These are phyloP conservation scores for Cinclus cinclus DNA, from an alignment of 2,113 vertebrate genomes.

Conservation along the genomic window DNA sequence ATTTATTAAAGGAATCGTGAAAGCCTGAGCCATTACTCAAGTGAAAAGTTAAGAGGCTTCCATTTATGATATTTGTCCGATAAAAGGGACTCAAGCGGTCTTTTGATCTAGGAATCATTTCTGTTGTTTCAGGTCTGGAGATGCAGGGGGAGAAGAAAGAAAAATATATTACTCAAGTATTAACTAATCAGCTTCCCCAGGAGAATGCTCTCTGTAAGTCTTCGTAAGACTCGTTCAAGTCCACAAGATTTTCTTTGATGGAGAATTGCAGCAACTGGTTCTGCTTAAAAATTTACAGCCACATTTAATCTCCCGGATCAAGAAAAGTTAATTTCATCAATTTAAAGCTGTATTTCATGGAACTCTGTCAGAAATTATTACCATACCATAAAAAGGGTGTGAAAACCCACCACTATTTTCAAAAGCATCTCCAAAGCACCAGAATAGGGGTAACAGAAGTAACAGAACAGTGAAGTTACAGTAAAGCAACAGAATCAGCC, in stretches of 20 bases:
- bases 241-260: conserved; percentile 59
- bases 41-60: conserved; percentile 11
- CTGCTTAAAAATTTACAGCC: conserved; percentile 63
- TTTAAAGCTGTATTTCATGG: background rate
- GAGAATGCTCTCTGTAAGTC: conserved; percentile 2
- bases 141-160: background rate
- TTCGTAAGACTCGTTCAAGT: conserved; percentile 16
- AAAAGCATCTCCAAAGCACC: background rate
- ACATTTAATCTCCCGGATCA: conserved; percentile 59
- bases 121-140: conserved; percentile 50
- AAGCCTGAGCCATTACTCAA: background rate
- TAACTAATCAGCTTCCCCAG: conserved; percentile 50
- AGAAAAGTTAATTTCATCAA: conserved; percentile 63
- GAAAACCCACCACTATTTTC: background rate
- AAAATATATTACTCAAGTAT: conserved; percentile 42
- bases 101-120: conserved; percentile 38
- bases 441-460: background rate
- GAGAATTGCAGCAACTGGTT: conserved; percentile 45
- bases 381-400: background rate
- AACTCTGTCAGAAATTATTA: conserved; percentile 12
- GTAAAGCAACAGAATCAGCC: background rate
- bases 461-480: no score
- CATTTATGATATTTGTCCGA: background rate
- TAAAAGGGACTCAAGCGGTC: background rate
- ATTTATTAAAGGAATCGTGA: conserved; percentile 30